Evolutionary conservation across 1,140 invertebrate species (phyloP).

Genomic region (Bombyx mori): DNA sequence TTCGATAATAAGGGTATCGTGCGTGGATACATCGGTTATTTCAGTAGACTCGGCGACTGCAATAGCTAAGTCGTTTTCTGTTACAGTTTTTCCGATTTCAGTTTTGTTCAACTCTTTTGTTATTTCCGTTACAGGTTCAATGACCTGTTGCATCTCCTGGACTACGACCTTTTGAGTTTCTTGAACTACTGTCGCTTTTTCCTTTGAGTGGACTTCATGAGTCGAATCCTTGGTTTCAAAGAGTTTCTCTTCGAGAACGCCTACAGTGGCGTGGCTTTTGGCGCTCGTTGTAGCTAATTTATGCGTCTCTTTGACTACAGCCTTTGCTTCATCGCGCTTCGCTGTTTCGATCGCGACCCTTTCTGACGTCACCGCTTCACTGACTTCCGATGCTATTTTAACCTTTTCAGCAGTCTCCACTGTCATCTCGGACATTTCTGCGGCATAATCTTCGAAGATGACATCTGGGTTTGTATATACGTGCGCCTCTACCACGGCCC

Average conservation of each 20-base stretch:
- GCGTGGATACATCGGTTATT: constrained; percentile 8
- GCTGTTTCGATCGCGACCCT: constrained; percentile 17
- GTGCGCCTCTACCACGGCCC: constrained; percentile 56
- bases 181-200: constrained; percentile 1
- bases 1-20: neutral
- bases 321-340: constrained; percentile 6
- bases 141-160: constrained; percentile 27
- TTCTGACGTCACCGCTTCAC: constrained; percentile 18
- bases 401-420: constrained; percentile 19
- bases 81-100: neutral
- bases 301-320: constrained; percentile 9
- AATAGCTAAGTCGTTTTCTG: constrained; percentile 17
- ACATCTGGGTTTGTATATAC: constrained; percentile 54
- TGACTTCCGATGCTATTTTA: constrained; percentile 17
- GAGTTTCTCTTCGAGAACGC: constrained; percentile 10
- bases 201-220: neutral
- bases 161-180: constrained; percentile 16
- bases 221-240: neutral
- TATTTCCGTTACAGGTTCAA: constrained; percentile 22
- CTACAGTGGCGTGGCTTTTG: constrained; percentile 8
- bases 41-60: constrained; percentile 22
- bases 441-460: constrained; percentile 30
- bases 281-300: constrained; percentile 4
- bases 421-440: constrained; percentile 25
- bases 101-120: constrained; percentile 1